A percentile compares a stretch with the other conserved stretches of the same genome.
Conservation (phyloP, 2,888 invertebrate species). For the Notodonta dromedarius region DNA sequence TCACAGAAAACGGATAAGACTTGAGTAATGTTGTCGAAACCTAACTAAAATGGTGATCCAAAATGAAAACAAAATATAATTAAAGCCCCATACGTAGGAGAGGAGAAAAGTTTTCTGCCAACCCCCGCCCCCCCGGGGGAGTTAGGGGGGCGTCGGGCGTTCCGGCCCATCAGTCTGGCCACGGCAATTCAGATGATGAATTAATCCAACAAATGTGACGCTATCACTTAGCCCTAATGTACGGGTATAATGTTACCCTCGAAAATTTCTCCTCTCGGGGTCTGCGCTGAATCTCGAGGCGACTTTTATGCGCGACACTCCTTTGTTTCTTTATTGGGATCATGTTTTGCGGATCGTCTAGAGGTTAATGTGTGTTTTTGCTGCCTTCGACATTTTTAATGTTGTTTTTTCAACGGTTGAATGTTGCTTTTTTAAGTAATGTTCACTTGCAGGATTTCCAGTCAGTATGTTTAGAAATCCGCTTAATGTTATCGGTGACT, state of each 20-base stretch:
- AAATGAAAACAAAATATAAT: constrained; percentile 58
- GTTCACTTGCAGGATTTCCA: too few relatives aligned
- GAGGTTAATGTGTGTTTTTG: constrained; percentile 47
- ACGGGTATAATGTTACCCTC: constrained; percentile 82
- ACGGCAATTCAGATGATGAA: constrained; percentile 85
- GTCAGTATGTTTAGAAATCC: too few relatives aligned
- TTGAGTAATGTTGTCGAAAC: too few relatives aligned
- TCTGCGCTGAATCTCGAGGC: constrained; percentile 58
- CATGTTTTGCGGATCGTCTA: constrained; percentile 43
- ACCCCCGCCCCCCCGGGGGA: constrained; percentile 45
- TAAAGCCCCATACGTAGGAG: constrained; percentile 71
- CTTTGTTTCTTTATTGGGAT: constrained; percentile 60
- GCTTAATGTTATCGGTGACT: too few relatives aligned
- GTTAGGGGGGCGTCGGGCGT: constrained; percentile 53
- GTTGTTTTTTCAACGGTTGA: too few relatives aligned
- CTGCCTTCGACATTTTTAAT: constrained; percentile 12
- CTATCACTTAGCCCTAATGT: constrained; percentile 84
- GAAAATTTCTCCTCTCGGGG: constrained; percentile 63
- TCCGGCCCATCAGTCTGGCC: constrained; percentile 83
- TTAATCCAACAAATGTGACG: constrained; percentile 85
- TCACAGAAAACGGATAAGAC: too few relatives aligned
- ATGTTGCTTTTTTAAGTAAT: too few relatives aligned
- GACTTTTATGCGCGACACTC: constrained; percentile 56
- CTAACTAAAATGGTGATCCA: too few relatives aligned
- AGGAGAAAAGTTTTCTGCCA: constrained; percentile 58